Evolutionary conservation across 2,888 invertebrate genomes (phyloP).

Genomic region (Pandemis heparana): DNA sequence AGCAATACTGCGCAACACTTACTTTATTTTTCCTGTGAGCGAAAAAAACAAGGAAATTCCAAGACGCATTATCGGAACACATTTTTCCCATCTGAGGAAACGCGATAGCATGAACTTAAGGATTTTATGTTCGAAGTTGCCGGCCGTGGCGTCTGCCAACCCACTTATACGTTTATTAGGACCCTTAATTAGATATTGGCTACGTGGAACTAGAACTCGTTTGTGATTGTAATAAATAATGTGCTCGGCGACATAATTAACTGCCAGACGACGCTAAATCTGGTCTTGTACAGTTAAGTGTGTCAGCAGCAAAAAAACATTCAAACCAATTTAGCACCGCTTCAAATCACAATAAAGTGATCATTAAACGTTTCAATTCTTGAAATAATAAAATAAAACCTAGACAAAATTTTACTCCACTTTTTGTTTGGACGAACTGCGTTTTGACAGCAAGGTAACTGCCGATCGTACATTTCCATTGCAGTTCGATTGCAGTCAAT

Average conservation of each 20-base stretch:
- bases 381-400: too few relatives aligned
- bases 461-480: too few relatives aligned
- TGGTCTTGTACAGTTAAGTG: background rate
- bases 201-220: slow-evolving; percentile 42
- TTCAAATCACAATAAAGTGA: background rate
- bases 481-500: too few relatives aligned
- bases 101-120: slow-evolving; percentile 69
- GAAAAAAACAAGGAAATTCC: slow-evolving; percentile 59
- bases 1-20: slow-evolving; percentile 17
- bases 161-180: slow-evolving; percentile 58
- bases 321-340: background rate
- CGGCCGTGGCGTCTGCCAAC: slow-evolving; percentile 46
- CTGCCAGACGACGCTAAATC: background rate
- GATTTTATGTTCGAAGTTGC: slow-evolving; percentile 66
- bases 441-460: too few relatives aligned
- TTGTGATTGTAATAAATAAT: slow-evolving; percentile 43
- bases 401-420: too few relatives aligned
- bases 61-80: slow-evolving; percentile 69
- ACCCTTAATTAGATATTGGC: slow-evolving; percentile 63
- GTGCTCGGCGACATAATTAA: slow-evolving; percentile 14
- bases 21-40: slow-evolving; percentile 45
- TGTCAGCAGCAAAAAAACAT: background rate
- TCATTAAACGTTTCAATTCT: too few relatives aligned
- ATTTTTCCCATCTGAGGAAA: slow-evolving; percentile 71
- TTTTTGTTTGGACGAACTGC: too few relatives aligned